Evolutionary conservation across 2,888 invertebrate species (phyloP).

Genomic region (Galeruca laticollis): DNA sequence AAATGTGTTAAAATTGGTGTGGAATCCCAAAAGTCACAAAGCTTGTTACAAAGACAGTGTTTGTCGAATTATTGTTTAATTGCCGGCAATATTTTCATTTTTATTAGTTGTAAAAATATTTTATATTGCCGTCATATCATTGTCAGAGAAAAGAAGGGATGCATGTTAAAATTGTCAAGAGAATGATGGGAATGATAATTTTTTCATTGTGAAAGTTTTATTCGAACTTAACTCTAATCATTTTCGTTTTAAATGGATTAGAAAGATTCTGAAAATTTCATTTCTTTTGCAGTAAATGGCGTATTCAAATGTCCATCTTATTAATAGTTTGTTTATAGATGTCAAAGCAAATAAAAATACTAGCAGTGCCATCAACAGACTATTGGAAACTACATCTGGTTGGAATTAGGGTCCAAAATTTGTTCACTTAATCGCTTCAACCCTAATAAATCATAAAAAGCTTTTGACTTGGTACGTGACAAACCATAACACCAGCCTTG

Average conservation of each 20-base stretch:
- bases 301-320: no score
- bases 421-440: not conserved
- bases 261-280: no score
- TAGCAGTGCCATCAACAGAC: not conserved
- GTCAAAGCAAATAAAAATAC: no score
- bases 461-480: not conserved
- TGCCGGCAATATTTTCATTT: constrained; percentile 25
- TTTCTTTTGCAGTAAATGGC: no score
- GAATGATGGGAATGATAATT: no score
- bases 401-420: not conserved
- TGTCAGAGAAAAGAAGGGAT: no score
- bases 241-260: no score
- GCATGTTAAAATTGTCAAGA: no score
- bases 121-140: no score
- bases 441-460: not conserved
- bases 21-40: constrained; percentile 36
- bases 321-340: no score
- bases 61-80: constrained; percentile 9
- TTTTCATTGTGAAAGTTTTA: no score
- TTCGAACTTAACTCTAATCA: no score
- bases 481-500: not conserved
- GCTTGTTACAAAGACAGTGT: constrained; percentile 29
- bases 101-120: constrained; percentile 14
- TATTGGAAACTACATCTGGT: constrained; percentile 1
- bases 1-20: constrained; percentile 41